Evolutionary conservation across 2,113 vertebrate genomes (phyloP), one percentile per base, ranked within the genome.

Genomic region (Paraplagusia blochii): DNA sequence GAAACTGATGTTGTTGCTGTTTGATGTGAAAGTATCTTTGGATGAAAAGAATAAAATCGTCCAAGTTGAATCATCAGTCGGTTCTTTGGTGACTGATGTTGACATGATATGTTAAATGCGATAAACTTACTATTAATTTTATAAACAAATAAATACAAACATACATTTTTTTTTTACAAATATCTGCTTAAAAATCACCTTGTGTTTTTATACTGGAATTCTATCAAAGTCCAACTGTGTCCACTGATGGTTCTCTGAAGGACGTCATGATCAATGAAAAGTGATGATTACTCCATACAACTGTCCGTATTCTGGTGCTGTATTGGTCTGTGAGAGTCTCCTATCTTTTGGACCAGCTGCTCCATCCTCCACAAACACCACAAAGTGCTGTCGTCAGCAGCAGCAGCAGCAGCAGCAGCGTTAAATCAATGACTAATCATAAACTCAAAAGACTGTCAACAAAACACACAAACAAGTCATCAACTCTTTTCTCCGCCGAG

Each of bases 401-500:
- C 48, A n/a, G 18, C 9, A 29, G 18, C 9, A 29, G 22, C 22
- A 29, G 6, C 35, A 52, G 50, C 2, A 13, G 12, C 2, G 22
- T 29, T 29, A 29, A 29, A 8, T 29, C 10, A 36, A 38, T 57
- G 44, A 64, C 29, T 64, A 44, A 58, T 39, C 15, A 34, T 43
- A 46, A 51, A 60, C 59, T 67, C 47, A 42, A 45, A 52, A 40
- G 40, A 34, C 15, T 9, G 13, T n/a, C n/a, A 17, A 58, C 52
- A 72, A 68, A 40, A 50, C 35, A 48, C 40, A 38, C 8, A 11
- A 10, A 49, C 46, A 7, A 55, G 51, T 8, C 38, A 2, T 51
- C 14, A 42, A 36, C 50, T 51, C 34, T 14, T 18, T 47, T 52
- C 49, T 61, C 11, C 34, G 53, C 66, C 54, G 4, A 59, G 60